Conservation (phyloP, 2,888 invertebrate genomes). For the Scaptomyza caliginosa region DNA sequence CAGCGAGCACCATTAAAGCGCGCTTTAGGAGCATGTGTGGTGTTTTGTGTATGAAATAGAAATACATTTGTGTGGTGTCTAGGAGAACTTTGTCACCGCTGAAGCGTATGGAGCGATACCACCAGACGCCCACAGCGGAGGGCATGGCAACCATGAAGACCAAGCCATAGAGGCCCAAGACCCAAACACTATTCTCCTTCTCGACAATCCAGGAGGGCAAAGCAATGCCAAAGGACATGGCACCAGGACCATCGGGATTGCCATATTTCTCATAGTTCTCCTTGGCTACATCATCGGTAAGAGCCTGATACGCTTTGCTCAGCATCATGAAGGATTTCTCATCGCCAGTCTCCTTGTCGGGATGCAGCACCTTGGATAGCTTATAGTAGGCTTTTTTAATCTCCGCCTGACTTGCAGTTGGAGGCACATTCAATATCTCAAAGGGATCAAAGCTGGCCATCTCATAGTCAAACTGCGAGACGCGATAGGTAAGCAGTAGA, state of each 20-base stretch:
- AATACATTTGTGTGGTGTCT: constrained; percentile 98
- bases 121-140: constrained; percentile 96
- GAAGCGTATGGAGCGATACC: constrained; percentile 98
- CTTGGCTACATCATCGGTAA: constrained; percentile 98
- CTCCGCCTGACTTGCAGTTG: constrained; percentile 93
- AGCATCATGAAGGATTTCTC: constrained; percentile 98
- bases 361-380: constrained; percentile 96
- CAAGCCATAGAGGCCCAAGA: constrained; percentile 95
- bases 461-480: constrained; percentile 98
- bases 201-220: constrained; percentile 99
- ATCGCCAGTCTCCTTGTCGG: constrained; percentile 98
- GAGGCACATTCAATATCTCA: constrained; percentile 95
- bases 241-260: constrained; percentile 99
- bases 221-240: constrained; percentile 99
- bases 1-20: constrained; percentile 97
- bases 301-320: constrained; percentile 95
- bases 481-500: constrained; percentile 93
- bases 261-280: constrained; percentile 99
- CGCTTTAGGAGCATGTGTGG: constrained; percentile 97
- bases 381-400: constrained; percentile 98
- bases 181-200: constrained; percentile 99
- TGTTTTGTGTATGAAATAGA: constrained; percentile 97
- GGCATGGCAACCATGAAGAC: constrained; percentile 99
- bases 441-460: constrained; percentile 99
- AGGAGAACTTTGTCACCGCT: constrained; percentile 98